Conservation (phyloP, 2,797 vertebrate genomes). For the Pogoniulus pusillus region DNA sequence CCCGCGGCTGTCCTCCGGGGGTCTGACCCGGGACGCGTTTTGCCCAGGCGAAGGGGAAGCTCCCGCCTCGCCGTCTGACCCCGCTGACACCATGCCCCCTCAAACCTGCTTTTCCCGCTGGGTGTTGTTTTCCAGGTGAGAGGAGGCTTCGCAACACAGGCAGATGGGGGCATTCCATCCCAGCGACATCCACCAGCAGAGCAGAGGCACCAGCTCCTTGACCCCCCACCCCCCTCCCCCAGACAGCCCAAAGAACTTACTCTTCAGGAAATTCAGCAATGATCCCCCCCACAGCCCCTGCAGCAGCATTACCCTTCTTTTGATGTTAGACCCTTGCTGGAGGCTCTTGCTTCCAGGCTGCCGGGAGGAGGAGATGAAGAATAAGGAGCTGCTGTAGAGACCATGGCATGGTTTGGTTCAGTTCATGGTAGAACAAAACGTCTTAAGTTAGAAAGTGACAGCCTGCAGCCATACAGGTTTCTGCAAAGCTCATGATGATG, state of each 20-base stretch:
- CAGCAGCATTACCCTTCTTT: slow-evolving; percentile 55
- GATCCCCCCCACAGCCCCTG: not conserved
- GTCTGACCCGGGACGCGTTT: not conserved
- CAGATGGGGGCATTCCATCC: not conserved
- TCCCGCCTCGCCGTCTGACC: not conserved
- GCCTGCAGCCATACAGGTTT: not conserved
- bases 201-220: not conserved
- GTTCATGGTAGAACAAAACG: slow-evolving; percentile 1
- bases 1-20: not conserved
- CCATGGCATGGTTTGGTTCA: not conserved
- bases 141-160: not conserved
- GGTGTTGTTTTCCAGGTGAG: not conserved
- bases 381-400: slow-evolving; percentile 19
- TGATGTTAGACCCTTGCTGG: slow-evolving; percentile 58
- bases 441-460: not conserved
- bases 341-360: not conserved
- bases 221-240: no score
- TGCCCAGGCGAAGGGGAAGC: not conserved
- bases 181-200: not conserved
- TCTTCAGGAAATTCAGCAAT: slow-evolving; percentile 68
- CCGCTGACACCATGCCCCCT: not conserved
- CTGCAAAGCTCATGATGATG: not conserved
- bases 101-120: not conserved
- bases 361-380: slow-evolving; percentile 34
- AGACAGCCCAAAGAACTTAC: slow-evolving; percentile 29